These are phyloP conservation scores for Brachyalestes nurse DNA, from an alignment of 2,797 vertebrate genomes.

Conservation along the genomic window DNA sequence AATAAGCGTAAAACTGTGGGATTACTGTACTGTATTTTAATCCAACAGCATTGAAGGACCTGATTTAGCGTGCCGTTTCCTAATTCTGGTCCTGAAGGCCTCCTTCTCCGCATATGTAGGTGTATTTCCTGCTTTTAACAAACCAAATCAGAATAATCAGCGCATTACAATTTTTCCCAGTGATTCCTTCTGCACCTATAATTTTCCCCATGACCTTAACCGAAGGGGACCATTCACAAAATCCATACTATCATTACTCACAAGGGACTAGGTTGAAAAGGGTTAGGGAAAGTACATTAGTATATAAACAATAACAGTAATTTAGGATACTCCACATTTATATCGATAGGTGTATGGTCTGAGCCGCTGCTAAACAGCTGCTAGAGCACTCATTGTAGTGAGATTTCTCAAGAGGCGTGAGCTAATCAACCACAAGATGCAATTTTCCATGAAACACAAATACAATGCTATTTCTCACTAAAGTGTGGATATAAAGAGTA, in stretches of 20 bases:
- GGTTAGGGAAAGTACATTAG: not conserved
- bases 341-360: not conserved
- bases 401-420: not conserved
- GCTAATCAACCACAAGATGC: not conserved
- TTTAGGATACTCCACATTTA: not conserved
- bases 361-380: not conserved
- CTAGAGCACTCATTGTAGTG: not conserved
- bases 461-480: not conserved
- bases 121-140: no score
- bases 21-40: no score
- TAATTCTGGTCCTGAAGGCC: no score
- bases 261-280: not conserved
- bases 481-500: not conserved
- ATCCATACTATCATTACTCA: not conserved
- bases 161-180: no score
- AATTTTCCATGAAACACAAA: not conserved
- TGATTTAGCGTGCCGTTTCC: no score
- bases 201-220: not conserved
- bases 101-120: no score
- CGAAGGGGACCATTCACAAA: not conserved
- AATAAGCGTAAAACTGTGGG: no score
- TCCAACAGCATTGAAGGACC: no score
- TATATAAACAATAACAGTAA: no score
- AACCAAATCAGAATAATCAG: no score
- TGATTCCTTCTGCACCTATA: no score